Evolutionary conservation across 2,888 invertebrate species (phyloP), one percentile per base, ranked within the genome.

Genomic region (Drosophila fungiperda): DNA sequence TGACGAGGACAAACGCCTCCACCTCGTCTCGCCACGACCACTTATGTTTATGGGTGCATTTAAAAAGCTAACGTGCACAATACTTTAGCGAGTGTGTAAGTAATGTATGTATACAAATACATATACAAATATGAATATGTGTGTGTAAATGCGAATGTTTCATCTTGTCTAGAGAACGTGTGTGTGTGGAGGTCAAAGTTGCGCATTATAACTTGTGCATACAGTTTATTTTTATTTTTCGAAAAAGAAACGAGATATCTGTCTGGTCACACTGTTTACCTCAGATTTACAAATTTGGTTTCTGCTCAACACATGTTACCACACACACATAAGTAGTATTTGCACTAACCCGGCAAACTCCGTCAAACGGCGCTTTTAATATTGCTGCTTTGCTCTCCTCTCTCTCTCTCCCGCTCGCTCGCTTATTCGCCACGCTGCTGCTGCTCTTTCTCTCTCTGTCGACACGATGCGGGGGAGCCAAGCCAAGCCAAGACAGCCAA

Each of bases 331-430:
- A 29, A 67, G 48, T 23, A 45, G 20, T 45, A 45, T 20, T 61
- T 52, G 63, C 76, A 85, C 84, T 87, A 89, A 85, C 84, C 90
- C 88, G 88, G 78, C 68, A 78, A 82, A 71, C 78, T 77, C 69
- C 85, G 72, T 68, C 52, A 68, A 83, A 84, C 80, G 87, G 70
- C 59, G 70, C 59, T 79, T 69, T 78, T 55, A 80, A 35, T 69
- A 8, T 45, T 45, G 68, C 61, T 59, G 59, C 29, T 57, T 60
- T 38, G n/a, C 59, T 59, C 58, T 78, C 65, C 58, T 78, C 65
- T 49, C 49, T 59, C 69, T 45, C 45, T 49, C 53, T 11, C 36
- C 38, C 6, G 73, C 67, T 73, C 48, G 59, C 68, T 52, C 57
- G 59, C 66, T 52, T 54, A 63, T 84, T 75, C 76, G 82, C 64